A percentile compares a stretch with the other conserved stretches of the same genome.
phyloP scores from a whole-genome alignment of 2,888 invertebrate species.

The Cheilosia vernalis region DNA sequence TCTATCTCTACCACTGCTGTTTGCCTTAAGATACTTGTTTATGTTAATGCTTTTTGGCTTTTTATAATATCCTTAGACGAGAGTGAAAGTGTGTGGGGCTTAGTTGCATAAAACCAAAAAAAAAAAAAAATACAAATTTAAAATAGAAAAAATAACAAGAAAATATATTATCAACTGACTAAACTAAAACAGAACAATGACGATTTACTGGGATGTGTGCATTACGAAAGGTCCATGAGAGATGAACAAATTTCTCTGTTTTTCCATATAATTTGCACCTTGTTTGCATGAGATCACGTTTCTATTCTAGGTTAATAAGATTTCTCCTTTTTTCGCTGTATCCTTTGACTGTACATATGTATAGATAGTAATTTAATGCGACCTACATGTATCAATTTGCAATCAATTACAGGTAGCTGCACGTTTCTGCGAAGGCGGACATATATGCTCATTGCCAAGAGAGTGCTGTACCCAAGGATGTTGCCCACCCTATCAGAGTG shows the following conservation, averaged over 20 bases:
- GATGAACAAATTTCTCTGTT: conserved; percentile 49
- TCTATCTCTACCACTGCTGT: conserved; percentile 58
- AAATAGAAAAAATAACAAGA: too few relatives aligned
- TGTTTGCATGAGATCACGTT: conserved; percentile 73
- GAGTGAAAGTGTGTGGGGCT: conserved; percentile 50
- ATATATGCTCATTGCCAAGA: conserved; percentile 89
- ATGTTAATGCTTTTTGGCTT: conserved; percentile 72
- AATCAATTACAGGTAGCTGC: conserved; percentile 83
- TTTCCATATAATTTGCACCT: conserved; percentile 72
- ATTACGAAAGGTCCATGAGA: conserved; percentile 72
- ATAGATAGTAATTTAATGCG: neutral
- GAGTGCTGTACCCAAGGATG: conserved; percentile 90
- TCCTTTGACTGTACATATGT: conserved; percentile 1
- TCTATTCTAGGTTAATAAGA: conserved; percentile 58
- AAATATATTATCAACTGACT: neutral
- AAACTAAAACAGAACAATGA: conserved; percentile 59
- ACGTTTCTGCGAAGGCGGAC: conserved; percentile 87
- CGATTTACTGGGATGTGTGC: conserved; percentile 69
- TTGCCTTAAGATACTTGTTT: conserved; percentile 66
- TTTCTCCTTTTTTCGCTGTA: too few relatives aligned
- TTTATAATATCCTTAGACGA: conserved; percentile 57
- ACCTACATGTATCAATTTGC: conserved; percentile 43
- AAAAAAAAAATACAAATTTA: neutral
- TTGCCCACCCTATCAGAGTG: conserved; percentile 84
- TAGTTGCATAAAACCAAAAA: conserved; percentile 31